phyloP scores from a whole-genome alignment of 1,140 invertebrate species.

The Atta cephalotes region DNA sequence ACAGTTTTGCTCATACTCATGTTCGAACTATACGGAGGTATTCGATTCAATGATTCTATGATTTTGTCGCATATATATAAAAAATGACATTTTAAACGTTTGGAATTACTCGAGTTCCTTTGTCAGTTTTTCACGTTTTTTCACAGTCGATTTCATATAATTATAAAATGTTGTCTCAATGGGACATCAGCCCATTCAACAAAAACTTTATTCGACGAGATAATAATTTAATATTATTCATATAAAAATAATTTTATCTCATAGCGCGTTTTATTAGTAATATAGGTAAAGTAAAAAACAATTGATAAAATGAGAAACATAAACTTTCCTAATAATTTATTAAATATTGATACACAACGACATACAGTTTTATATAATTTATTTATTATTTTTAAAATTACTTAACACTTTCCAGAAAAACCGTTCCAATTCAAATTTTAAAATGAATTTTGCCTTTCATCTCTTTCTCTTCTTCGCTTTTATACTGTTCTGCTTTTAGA shows the following conservation, averaged over 20 bases:
- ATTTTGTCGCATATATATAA: neutral
- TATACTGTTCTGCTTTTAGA: slow-evolving; percentile 14
- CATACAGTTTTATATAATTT: neutral
- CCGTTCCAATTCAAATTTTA: slow-evolving; percentile 42
- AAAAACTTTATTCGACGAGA: neutral
- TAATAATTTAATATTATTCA: neutral
- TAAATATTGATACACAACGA: neutral
- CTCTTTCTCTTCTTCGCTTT: slow-evolving; percentile 28
- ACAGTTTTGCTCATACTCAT: slow-evolving; percentile 19
- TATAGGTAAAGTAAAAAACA: neutral
- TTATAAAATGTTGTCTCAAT: neutral
- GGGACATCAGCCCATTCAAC: neutral
- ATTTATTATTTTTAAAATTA: slow-evolving; percentile 21
- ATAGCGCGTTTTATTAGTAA: neutral
- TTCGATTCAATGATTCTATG: neutral
- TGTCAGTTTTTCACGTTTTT: neutral
- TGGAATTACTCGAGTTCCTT: neutral
- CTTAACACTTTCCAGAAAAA: neutral
- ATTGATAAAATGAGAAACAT: neutral
- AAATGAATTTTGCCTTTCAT: slow-evolving; percentile 37
- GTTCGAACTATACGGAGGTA: neutral
- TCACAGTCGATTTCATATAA: neutral
- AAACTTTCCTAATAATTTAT: neutral
- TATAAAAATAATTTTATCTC: neutral
- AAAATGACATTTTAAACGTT: neutral